Evolutionary conservation across 2,888 invertebrate genomes (phyloP).

Genomic region (Calameuta pallipes): DNA sequence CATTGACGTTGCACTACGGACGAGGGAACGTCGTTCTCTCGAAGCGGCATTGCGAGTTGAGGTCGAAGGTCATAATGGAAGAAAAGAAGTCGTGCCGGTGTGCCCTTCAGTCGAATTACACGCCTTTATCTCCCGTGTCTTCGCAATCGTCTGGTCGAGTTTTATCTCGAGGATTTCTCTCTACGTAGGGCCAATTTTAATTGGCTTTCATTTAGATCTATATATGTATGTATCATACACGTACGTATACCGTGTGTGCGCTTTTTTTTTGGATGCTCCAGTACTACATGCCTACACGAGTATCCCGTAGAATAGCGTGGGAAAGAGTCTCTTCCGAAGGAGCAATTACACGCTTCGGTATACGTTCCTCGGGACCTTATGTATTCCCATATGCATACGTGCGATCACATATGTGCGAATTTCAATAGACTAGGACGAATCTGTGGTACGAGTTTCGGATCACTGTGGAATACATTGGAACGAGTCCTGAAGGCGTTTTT

Average conservation of each 20-base stretch:
- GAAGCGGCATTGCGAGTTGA: conserved; percentile 27
- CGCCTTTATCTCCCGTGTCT: conserved; percentile 37
- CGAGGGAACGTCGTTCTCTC: background rate
- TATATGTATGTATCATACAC: background rate
- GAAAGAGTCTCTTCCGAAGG: background rate
- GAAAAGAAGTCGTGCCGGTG: conserved; percentile 47
- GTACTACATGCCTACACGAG: background rate
- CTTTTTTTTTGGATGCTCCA: background rate
- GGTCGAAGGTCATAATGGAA: conserved; percentile 57
- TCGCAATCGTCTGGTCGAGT: background rate
- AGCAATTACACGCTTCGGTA: background rate
- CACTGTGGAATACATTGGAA: background rate
- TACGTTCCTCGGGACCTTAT: background rate
- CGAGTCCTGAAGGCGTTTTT: background rate
- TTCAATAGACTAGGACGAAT: background rate
- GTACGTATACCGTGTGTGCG: background rate
- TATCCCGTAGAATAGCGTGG: background rate
- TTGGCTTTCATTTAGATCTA: background rate
- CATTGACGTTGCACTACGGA: background rate
- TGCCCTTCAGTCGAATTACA: conserved; percentile 48
- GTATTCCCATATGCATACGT: background rate
- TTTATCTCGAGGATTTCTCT: background rate
- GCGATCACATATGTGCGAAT: background rate
- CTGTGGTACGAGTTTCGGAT: background rate
- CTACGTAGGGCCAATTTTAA: background rate